These are phyloP conservation scores for Hydrolagus affinis DNA, from an alignment of 2,113 vertebrate species.

Conservation along the genomic window DNA sequence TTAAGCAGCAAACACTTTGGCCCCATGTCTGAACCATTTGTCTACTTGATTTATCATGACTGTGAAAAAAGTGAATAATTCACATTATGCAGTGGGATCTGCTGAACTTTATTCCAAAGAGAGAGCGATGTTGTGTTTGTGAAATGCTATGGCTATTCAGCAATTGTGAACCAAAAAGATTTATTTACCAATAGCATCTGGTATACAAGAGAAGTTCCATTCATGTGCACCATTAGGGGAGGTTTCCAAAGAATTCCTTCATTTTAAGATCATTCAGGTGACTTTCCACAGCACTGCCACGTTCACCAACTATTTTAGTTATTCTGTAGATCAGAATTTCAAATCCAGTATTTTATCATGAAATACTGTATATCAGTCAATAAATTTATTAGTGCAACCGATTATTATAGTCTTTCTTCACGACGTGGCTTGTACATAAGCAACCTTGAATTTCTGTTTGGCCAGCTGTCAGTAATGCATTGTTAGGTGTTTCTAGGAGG, in stretches of 20 bases:
- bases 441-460: constrained; percentile 9
- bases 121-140: too few species aligned
- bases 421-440: background rate
- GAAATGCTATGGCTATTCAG: too few species aligned
- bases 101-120: too few species aligned
- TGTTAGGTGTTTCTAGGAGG: constrained; percentile 3
- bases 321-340: background rate
- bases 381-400: background rate
- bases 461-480: constrained; percentile 18
- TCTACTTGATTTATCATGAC: background rate
- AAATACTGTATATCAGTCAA: constrained; percentile 25
- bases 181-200: too few species aligned
- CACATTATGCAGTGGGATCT: background rate
- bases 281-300: background rate
- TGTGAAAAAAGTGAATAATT: background rate
- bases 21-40: background rate
- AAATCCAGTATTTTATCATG: background rate
- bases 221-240: background rate
- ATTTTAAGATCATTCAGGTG: background rate
- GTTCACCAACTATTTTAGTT: background rate
- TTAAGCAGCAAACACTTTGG: background rate
- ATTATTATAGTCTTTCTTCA: constrained; percentile 5
- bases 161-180: too few species aligned
- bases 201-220: too few species aligned
- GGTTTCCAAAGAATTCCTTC: constrained; percentile 1